Evolutionary conservation across 2,113 vertebrate species (phyloP).

Genomic region (Syngnathus scovelli): DNA sequence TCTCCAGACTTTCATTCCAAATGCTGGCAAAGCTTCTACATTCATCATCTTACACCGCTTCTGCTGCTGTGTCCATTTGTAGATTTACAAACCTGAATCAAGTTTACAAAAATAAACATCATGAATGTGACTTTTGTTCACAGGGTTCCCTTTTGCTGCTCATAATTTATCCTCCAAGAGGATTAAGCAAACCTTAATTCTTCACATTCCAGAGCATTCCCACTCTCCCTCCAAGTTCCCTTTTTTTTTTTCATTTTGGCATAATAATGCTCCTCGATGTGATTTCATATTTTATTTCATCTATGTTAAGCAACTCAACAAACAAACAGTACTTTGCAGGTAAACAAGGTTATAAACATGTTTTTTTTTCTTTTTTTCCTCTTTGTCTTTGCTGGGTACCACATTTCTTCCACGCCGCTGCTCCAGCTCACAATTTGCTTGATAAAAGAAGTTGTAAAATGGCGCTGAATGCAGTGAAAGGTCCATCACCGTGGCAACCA

Average conservation of each 20-base stretch:
- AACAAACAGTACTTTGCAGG: neutral
- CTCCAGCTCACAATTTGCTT: conserved; percentile 37
- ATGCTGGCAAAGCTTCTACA: neutral
- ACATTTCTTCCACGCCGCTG: conserved; percentile 40
- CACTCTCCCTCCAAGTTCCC: conserved; percentile 2
- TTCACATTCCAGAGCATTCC: conserved; percentile 53
- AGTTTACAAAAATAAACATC: neutral
- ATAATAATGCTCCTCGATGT: too few species aligned
- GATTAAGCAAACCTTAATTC: conserved; percentile 63
- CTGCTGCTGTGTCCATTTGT: neutral
- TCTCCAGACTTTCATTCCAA: conserved; percentile 18
- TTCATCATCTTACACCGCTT: neutral
- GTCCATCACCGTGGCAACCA: conserved; percentile 45
- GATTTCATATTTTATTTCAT: neutral
- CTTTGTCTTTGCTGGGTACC: conserved; percentile 28
- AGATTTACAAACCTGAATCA: neutral
- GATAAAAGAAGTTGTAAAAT: conserved; percentile 54
- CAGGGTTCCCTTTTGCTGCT: conserved; percentile 37
- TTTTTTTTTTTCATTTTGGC: too few species aligned
- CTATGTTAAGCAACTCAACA: neutral
- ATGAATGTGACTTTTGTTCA: conserved; percentile 6
- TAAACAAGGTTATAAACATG: conserved; percentile 1
- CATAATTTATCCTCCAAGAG: conserved; percentile 51
- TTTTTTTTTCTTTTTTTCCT: conserved; percentile 1
- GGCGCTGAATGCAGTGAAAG: conserved; percentile 30